A percentile compares a stretch with the other conserved stretches of the same genome.
Conservation (phyloP, 2,113 vertebrate genomes). For the Calypte anna region DNA sequence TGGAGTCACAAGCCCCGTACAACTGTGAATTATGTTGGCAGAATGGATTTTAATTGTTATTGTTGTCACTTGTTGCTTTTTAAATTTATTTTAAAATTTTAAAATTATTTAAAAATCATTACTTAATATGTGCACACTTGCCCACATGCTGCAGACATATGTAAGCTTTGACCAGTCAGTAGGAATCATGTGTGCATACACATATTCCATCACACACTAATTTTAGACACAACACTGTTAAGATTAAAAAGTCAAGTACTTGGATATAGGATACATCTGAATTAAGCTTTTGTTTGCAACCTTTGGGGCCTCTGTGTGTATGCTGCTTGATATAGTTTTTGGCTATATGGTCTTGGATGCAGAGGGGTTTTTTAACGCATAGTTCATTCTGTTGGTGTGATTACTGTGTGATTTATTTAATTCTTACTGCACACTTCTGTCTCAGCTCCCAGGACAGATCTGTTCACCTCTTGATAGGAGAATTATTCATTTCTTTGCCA, state of each 20-base stretch:
- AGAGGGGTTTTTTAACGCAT: background rate
- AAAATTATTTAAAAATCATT: background rate
- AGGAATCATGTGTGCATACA: background rate
- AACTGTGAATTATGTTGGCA: background rate
- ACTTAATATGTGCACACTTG: background rate
- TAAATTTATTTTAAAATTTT: background rate
- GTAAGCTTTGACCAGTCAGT: background rate
- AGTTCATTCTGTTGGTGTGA: background rate
- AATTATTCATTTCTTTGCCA: background rate
- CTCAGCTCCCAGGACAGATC: background rate
- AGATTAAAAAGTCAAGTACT: background rate
- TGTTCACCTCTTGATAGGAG: background rate
- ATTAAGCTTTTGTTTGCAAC: background rate
- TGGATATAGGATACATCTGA: accelerated
- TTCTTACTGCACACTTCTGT: background rate
- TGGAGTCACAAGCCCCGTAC: background rate
- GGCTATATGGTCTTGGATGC: background rate
- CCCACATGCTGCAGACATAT: background rate
- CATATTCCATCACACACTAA: background rate
- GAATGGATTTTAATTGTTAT: background rate
- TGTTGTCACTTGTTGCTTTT: background rate
- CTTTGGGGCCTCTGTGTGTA: background rate
- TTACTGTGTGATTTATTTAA: background rate
- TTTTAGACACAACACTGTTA: background rate
- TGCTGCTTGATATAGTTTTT: background rate